Percentiles rank a stretch among this genome's conserved stretches.
Conservation (phyloP, 2,888 invertebrate genomes). For the Cephus rjabovi region DNA sequence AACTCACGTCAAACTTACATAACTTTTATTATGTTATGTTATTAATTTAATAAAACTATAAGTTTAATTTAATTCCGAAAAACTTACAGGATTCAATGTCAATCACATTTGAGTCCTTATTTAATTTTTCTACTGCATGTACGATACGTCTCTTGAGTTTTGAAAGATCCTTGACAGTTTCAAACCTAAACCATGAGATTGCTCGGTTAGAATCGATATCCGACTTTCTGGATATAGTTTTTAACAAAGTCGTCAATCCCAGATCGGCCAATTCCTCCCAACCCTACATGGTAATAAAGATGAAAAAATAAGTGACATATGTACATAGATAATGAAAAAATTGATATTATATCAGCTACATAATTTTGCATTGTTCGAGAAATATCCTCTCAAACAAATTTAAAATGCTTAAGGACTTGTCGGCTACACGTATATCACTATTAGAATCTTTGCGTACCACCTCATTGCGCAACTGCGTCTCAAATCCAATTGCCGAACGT, state of each 20-base stretch:
- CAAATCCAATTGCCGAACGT: slow-evolving; percentile 55
- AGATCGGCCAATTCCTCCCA: slow-evolving; percentile 85
- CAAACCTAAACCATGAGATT: slow-evolving; percentile 62
- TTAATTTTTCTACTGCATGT: slow-evolving; percentile 49
- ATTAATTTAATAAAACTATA: neutral
- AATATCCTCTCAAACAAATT: neutral
- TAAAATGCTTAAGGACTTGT: neutral
- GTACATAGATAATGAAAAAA: neutral
- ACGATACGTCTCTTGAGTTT: slow-evolving; percentile 56
- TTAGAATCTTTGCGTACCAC: slow-evolving; percentile 42
- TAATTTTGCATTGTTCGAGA: neutral
- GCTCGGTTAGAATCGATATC: slow-evolving; percentile 73
- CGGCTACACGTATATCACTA: neutral
- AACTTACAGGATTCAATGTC: neutral
- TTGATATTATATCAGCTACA: neutral
- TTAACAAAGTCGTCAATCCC: slow-evolving; percentile 74
- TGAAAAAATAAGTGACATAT: slow-evolving; percentile 31
- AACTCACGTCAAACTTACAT: neutral
- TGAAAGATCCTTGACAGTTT: slow-evolving; percentile 43
- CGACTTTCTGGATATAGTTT: slow-evolving; percentile 74
- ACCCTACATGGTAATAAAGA: slow-evolving; percentile 68
- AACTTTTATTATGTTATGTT: neutral
- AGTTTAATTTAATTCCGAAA: neutral
- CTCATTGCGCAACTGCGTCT: slow-evolving; percentile 48
- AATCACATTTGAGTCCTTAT: neutral